Evolutionary conservation across 2,888 invertebrate genomes (phyloP), one percentile per base, ranked within the genome.

Genomic region (Baronia brevicornis): DNA sequence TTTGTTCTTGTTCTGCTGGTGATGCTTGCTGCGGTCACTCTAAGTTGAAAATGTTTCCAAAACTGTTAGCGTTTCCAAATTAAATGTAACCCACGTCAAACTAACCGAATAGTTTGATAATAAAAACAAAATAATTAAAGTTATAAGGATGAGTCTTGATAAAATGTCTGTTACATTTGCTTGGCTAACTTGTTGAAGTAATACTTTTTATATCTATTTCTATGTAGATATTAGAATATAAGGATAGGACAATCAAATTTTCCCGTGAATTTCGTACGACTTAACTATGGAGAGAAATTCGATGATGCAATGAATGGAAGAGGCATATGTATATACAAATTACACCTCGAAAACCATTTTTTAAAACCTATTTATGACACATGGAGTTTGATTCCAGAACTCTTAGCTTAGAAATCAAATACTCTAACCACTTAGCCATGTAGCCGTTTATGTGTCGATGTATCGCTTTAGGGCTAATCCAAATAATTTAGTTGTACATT

Each of bases 21-120:
- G 60, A 72, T 73, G 75, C 74, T 73, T 66, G 73, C 58, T 78
- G 80, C 67, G 78, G 80, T 77, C 57, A 54, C 48, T 65, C 70
- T 63, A 70, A 78, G 75, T 74, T 74, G 73, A 72, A 71, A 74
- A 70, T 56, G 74, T 51, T 69, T 63, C 67, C 61, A 64, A 75
- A 78, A 78, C 67, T 66, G 74, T 73, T 72, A 72, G 67, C 65
- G 68, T 75, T 77, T 59, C 64, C 57, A 77, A 74, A 82, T 80
- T 80, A 77, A 79, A 80, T 66, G 74, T 71, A 60, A 77, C 80
- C 80, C 75, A 72, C 74, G 77, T 84, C 80, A 82, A 79, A 75
- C 74, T 67, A 62, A 61, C 59, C 50, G 46, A 72, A 74, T 77
- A 75, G 79, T 80, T 77, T 72, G 71, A 73, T 68, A 54, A 52